Conservation (phyloP, 2,797 vertebrate genomes). For the Syndactyla subalaris region DNA sequence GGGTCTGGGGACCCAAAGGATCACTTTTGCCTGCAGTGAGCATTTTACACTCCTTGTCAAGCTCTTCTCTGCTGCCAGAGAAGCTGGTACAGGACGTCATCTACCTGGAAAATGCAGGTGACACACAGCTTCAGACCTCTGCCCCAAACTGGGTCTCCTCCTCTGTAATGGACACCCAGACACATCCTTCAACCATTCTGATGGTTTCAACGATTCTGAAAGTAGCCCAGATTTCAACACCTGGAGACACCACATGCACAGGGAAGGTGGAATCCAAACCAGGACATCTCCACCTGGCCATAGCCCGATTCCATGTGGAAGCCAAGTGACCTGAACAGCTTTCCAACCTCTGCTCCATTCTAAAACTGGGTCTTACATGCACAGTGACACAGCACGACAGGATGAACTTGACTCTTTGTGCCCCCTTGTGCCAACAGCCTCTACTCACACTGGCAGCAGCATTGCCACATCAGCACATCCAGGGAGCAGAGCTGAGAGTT, state of each 20-base stretch:
- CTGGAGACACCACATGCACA: not conserved
- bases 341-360: not conserved
- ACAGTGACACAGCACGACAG: rapidly evolving
- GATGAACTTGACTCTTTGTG: not conserved
- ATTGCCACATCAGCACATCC: not conserved
- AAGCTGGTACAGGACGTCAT: not conserved
- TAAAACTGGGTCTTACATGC: not conserved
- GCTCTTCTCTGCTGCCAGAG: not conserved
- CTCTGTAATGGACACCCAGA: not conserved
- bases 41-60: not conserved
- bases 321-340: not conserved
- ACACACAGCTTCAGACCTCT: not conserved
- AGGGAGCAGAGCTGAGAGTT: not conserved
- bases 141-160: not conserved
- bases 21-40: not conserved
- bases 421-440: not conserved
- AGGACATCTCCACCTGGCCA: not conserved
- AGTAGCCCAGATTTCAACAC: not conserved
- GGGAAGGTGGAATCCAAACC: not conserved
- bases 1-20: rapidly evolving
- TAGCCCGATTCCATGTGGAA: rapidly evolving
- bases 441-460: not conserved
- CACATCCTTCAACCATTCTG: not conserved
- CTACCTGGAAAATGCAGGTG: not conserved
- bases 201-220: not conserved